Percentiles rank a stretch among this genome's conserved stretches.
phyloP scores from a whole-genome alignment of 2,888 invertebrate species.

The Rotaria sp. region DNA sequence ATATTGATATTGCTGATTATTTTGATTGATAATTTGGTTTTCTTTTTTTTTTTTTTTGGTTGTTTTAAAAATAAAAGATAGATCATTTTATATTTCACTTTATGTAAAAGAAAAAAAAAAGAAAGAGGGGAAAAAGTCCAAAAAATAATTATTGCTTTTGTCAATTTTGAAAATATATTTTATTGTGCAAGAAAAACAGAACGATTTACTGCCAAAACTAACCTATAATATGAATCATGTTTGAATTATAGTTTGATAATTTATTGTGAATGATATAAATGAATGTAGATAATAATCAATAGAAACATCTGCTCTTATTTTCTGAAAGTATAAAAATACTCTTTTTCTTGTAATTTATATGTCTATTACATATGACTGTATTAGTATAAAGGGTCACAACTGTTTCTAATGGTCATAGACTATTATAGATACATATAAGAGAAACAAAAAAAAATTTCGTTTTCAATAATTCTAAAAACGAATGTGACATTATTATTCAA shows the following conservation, averaged over 20 bases:
- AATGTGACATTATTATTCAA: background rate
- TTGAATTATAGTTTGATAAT: no score
- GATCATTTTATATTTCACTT: background rate
- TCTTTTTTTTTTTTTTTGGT: background rate
- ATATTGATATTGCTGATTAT: constrained; percentile 95
- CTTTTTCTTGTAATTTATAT: background rate
- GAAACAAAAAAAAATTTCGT: background rate
- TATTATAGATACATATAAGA: background rate
- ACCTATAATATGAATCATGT: no score
- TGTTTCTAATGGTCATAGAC: background rate
- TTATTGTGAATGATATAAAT: no score
- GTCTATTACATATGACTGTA: background rate
- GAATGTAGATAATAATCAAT: no score
- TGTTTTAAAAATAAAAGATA: no score
- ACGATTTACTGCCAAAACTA: no score
- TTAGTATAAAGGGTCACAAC: background rate
- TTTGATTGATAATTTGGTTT: constrained; percentile 68
- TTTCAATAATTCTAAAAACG: background rate
- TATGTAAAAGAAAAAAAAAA: background rate
- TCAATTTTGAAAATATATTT: no score
- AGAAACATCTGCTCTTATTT: no score
- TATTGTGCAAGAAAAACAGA: no score
- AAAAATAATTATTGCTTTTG: no score
- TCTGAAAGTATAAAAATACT: no score
- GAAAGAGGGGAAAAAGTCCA: no score